Base-by-base conservation (phyloP, 2,888 invertebrate genomes). In the Polydrusus pterygomalis region DNA sequence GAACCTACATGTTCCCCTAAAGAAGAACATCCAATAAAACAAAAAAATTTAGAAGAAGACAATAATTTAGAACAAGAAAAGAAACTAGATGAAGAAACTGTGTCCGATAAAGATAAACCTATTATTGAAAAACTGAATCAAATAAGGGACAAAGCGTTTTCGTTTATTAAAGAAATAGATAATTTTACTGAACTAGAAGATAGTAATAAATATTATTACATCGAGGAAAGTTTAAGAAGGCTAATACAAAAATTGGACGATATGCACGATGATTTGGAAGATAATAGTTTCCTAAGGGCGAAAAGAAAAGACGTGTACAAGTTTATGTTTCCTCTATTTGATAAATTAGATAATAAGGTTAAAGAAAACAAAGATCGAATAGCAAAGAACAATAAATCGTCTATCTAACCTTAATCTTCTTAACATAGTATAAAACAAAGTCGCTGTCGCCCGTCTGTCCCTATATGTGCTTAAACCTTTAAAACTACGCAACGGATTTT, bases 161-260 rank as follows among this genome's bases (percentile, higher is more conserved):
- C 67, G 7, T 67, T 68, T 51, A 25, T 45, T 8, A 38, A n/a
- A 38, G 40, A 73, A 18, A 73, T 73, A 15, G 18, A 47, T 17
- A 60, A 54, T 5, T 73, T 73, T 45, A 58, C 58, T 11, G 49
- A 73, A 20, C 47, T 60, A 38, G 60, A 68, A 17, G 54, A 49
- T 17, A 75, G 68, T 45, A 68, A 68, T 13, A 25, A 63, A 25
- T 71, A 71, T 60, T 68, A 77, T 40, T 68, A 67, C 17, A 77
- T 77, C 13, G 77, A 77, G 7, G 75, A 77, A 25, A 75, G 64
- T 34, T 63, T 77, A 15, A 68, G 43, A 15, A 69, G 72, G 62
- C 60, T 68, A 6, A 49, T 67, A 54, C 67, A 73, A 20, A 34
- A 56, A 38, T 20, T 73, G 34, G 73, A 73, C 34, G 67, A 67